These are phyloP conservation scores for Hydrophis major DNA, from an alignment of 2,797 vertebrate species.

Conservation along the genomic window DNA sequence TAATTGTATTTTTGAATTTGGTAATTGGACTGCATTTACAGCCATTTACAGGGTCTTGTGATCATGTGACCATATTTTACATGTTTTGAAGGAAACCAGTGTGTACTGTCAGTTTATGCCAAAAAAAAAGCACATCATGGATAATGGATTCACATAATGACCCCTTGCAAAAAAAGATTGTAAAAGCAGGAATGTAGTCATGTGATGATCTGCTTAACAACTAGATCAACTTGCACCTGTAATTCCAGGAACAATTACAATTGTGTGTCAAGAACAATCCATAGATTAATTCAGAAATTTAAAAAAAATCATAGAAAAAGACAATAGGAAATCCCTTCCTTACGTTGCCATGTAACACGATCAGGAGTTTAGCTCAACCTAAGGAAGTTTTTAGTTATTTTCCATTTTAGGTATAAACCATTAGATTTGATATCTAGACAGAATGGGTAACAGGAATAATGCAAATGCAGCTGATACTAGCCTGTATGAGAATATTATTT, in stretches of 20 bases:
- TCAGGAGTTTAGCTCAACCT: background rate
- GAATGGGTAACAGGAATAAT: background rate
- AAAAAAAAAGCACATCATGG: background rate
- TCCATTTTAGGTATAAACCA: background rate
- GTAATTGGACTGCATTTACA: background rate
- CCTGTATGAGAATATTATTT: background rate
- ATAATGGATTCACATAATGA: background rate
- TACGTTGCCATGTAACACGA: background rate
- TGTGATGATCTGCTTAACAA: background rate
- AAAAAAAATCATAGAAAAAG: background rate
- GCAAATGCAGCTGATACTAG: background rate
- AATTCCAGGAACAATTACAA: background rate
- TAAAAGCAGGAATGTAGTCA: background rate
- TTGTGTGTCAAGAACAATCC: background rate
- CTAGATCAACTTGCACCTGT: no score
- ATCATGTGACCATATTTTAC: background rate
- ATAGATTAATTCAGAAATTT: background rate
- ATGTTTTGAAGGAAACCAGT: background rate
- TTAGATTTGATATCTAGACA: background rate
- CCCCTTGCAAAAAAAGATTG: background rate
- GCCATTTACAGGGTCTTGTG: background rate
- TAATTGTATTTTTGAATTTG: no score
- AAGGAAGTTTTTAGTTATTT: background rate
- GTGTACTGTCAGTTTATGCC: background rate
- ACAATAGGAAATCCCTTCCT: background rate